These are phyloP conservation scores for Corynorhinus townsendii DNA, from an alignment of 2,113 vertebrate species.

Conservation along the genomic window DNA sequence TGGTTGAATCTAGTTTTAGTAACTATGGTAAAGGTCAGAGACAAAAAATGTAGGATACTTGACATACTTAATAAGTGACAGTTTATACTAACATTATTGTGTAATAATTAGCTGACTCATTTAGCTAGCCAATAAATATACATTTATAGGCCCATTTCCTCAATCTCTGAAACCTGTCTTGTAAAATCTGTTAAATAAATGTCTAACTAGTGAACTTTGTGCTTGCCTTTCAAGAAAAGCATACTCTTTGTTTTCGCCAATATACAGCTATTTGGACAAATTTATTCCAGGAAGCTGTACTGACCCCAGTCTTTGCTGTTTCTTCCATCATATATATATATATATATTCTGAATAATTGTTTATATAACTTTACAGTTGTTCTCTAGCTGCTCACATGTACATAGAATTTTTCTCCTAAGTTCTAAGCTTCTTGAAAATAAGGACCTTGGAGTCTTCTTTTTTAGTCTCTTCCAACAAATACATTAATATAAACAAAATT, in stretches of 20 bases:
- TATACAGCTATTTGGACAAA: background rate
- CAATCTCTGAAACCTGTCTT: background rate
- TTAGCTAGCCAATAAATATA: background rate
- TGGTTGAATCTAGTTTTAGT: background rate
- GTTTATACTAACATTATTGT: background rate
- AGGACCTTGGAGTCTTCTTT: background rate
- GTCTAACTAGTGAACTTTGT: background rate
- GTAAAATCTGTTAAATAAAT: background rate
- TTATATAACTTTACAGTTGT: background rate
- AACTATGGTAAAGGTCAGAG: background rate
- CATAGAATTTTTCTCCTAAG: background rate
- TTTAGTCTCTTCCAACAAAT: background rate
- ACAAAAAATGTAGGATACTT: background rate
- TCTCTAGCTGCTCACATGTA: background rate
- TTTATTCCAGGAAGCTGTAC: constrained; percentile 5
- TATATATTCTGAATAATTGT: background rate
- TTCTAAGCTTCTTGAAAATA: background rate
- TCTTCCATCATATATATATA: background rate
- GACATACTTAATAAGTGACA: background rate
- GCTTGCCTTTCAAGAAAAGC: background rate
- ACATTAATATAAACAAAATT: background rate
- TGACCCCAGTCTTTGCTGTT: background rate
- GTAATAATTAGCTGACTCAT: background rate
- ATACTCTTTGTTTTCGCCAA: background rate
- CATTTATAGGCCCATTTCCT: background rate